Conservation (phyloP, 1,140 invertebrate species). For the Babylonia areolata region DNA sequence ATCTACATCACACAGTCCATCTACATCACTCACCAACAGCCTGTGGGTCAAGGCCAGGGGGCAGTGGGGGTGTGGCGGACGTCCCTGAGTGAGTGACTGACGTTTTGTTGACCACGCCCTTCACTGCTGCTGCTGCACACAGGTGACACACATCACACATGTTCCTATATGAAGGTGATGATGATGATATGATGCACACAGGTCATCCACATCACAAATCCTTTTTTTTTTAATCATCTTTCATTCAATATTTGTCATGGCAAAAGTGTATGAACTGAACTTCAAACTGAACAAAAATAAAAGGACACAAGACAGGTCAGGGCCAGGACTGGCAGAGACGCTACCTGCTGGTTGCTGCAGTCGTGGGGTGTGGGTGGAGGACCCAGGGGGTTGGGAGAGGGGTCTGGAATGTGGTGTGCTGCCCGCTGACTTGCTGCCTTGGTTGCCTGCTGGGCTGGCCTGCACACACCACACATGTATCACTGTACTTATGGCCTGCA, state of each 20-base stretch:
- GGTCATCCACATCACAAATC: neutral
- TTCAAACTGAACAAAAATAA: too few species aligned
- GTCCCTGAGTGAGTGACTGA: neutral
- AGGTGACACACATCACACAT: neutral
- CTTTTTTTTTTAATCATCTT: too few species aligned
- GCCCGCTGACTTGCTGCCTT: neutral
- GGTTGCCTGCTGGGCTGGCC: conserved; percentile 8
- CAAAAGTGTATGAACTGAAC: too few species aligned
- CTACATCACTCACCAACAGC: too few species aligned
- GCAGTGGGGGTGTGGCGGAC: neutral
- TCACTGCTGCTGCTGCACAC: neutral
- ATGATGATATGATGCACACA: too few species aligned
- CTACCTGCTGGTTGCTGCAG: neutral
- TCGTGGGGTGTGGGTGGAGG: neutral
- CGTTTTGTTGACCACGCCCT: neutral
- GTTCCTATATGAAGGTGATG: too few species aligned
- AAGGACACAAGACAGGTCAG: too few species aligned
- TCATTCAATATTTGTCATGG: neutral
- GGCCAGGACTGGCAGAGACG: neutral
- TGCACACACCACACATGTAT: neutral
- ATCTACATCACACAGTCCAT: too few species aligned
- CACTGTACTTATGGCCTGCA: too few species aligned
- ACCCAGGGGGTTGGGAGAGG: neutral
- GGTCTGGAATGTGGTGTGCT: conserved; percentile 18
- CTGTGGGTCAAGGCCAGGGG: neutral